phyloP scores from a whole-genome alignment of 1,140 invertebrate genomes.

The Trinorchestia longiramus region DNA sequence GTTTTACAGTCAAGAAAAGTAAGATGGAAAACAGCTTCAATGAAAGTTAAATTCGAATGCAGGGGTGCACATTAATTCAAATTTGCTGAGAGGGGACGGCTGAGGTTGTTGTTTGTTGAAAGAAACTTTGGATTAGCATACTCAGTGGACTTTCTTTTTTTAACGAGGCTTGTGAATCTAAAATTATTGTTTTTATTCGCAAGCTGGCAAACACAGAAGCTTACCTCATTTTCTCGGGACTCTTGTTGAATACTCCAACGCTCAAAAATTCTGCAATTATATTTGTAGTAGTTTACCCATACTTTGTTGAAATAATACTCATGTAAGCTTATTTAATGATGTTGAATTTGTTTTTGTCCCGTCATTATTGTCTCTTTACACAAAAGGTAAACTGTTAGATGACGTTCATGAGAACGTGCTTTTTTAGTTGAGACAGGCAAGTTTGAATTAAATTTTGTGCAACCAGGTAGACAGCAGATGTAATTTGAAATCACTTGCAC shows the following conservation, averaged over 20 bases:
- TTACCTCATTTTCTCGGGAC: background rate
- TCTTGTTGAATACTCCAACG: background rate
- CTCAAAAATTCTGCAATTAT: background rate
- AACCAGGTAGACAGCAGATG: no score
- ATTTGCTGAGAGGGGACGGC: background rate
- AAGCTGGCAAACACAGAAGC: background rate
- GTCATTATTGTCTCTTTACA: no score
- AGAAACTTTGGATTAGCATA: background rate
- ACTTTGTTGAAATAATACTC: no score
- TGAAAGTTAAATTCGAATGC: constrained; percentile 9
- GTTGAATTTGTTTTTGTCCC: background rate
- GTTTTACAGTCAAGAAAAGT: background rate
- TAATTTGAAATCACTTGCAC: no score
- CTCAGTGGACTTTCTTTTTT: background rate
- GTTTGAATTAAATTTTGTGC: no score
- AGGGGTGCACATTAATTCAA: background rate
- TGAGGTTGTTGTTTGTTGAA: background rate
- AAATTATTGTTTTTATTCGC: background rate
- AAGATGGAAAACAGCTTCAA: background rate
- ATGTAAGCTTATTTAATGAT: background rate
- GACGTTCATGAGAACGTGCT: no score
- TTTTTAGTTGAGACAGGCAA: no score
- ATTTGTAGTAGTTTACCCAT: no score
- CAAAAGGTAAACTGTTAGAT: no score
- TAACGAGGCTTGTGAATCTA: background rate